phyloP scores from a whole-genome alignment of 2,113 vertebrate species.

The Thomomys bottae region DNA sequence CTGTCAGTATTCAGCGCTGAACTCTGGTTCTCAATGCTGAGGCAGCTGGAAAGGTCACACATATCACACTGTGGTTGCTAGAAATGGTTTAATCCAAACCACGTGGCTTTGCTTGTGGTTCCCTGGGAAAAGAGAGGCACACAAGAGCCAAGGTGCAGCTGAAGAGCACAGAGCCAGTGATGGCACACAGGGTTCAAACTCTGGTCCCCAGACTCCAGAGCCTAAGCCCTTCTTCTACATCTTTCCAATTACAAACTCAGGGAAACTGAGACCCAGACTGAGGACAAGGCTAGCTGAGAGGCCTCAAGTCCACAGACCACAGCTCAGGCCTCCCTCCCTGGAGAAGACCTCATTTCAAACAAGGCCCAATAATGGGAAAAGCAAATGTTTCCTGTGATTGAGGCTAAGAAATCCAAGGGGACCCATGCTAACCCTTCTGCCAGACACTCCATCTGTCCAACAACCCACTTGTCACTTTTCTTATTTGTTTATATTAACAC shows the following conservation, averaged over 20 bases:
- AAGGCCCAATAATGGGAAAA: not conserved
- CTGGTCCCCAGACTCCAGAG: not conserved
- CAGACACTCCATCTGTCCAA: not conserved
- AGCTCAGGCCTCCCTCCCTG: not conserved
- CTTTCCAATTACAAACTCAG: not conserved
- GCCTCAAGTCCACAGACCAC: not conserved
- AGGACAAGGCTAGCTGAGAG: too few relatives aligned
- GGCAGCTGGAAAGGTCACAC: not conserved
- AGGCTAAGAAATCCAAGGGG: not conserved
- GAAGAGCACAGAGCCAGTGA: not conserved
- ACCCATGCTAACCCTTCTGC: not conserved
- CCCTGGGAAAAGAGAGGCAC: not conserved
- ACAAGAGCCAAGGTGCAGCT: not conserved
- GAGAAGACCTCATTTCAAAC: not conserved
- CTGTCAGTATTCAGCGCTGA: not conserved
- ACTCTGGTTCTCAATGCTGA: not conserved
- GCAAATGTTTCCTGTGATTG: not conserved
- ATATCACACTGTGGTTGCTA: not conserved
- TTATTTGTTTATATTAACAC: not conserved
- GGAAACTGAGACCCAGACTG: not conserved
- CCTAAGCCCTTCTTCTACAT: not conserved
- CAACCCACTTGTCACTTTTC: not conserved
- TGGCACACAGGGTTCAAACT: not conserved
- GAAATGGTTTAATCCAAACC: not conserved
- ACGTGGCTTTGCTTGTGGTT: accelerated